A percentile compares a stretch with the other conserved stretches of the same genome.
These are phyloP conservation scores for Priocnemis perturbator DNA, from an alignment of 2,888 invertebrate species.

Conservation along the genomic window DNA sequence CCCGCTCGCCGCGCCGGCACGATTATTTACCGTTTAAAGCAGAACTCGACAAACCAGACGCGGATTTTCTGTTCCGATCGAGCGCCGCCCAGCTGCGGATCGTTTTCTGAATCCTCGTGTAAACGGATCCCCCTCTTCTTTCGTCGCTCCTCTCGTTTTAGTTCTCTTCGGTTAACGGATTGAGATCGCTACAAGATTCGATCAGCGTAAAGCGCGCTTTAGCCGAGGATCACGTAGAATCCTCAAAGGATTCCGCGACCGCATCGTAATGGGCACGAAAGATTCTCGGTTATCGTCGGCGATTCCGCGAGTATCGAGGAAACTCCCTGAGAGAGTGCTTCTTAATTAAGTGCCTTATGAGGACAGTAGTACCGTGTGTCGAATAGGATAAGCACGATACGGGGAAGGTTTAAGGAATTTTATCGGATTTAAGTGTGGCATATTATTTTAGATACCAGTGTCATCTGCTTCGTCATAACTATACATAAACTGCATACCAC, in stretches of 20 bases:
- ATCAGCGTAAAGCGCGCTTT: slow-evolving; percentile 38
- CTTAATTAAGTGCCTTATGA: neutral
- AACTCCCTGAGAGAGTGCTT: neutral
- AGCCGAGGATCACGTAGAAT: slow-evolving; percentile 45
- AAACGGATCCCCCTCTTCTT: slow-evolving; percentile 9
- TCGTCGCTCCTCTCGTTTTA: neutral
- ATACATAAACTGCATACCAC: too few relatives aligned
- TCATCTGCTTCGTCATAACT: too few relatives aligned
- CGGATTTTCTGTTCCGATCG: neutral
- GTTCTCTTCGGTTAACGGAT: slow-evolving; percentile 24
- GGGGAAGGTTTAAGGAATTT: too few relatives aligned
- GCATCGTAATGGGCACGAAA: slow-evolving; percentile 36
- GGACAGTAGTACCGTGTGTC: neutral
- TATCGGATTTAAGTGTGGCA: too few relatives aligned
- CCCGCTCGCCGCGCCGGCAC: neutral
- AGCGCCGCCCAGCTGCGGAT: neutral
- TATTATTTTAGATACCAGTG: too few relatives aligned
- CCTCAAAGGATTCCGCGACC: slow-evolving; percentile 49
- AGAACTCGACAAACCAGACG: slow-evolving; percentile 2
- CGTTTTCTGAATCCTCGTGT: neutral
- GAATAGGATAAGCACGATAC: too few relatives aligned
- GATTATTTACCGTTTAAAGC: slow-evolving; percentile 10
- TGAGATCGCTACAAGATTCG: slow-evolving; percentile 48
- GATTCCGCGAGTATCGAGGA: slow-evolving; percentile 16
- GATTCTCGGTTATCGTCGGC: slow-evolving; percentile 16